A percentile compares a stretch with the other conserved stretches of the same genome.
Conservation (phyloP, 2,113 vertebrate species). For the Gadus macrocephalus region DNA sequence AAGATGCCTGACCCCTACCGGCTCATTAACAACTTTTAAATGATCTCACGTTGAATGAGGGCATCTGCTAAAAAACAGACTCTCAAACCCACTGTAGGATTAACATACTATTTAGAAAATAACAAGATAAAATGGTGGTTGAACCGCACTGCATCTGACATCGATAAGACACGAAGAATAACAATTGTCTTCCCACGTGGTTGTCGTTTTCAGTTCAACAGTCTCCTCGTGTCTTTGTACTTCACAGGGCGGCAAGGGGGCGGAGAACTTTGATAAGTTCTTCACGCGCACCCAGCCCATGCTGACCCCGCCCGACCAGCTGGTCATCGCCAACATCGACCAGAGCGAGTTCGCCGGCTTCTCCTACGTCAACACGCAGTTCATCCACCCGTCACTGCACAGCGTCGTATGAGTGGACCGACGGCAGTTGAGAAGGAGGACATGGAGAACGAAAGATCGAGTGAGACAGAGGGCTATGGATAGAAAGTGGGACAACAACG, state of each 20-base stretch:
- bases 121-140: too few species aligned
- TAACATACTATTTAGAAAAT: too few species aligned
- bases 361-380: constrained; percentile 92
- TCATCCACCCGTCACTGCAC: constrained; percentile 80
- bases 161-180: too few species aligned
- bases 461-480: constrained; percentile 12
- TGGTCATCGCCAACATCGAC: constrained; percentile 98
- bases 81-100: too few species aligned
- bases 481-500: constrained; percentile 30
- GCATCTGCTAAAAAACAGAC: too few species aligned
- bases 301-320: constrained; percentile 92
- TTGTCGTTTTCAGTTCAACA: background rate
- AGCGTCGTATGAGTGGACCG: constrained; percentile 80
- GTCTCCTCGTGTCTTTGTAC: constrained; percentile 5
- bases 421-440: background rate
- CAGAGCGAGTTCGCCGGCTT: constrained; percentile 97
- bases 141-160: too few species aligned
- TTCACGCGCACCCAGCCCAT: constrained; percentile 94
- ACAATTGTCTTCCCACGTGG: too few species aligned
- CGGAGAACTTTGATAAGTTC: constrained; percentile 98
- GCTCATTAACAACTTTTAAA: too few species aligned
- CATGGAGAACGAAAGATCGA: background rate
- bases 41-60: too few species aligned
- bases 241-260: constrained; percentile 91
- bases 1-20: too few species aligned